These are phyloP conservation scores for Hirtodrosophila alboralis DNA, from an alignment of 2,888 invertebrate species.

Conservation along the genomic window DNA sequence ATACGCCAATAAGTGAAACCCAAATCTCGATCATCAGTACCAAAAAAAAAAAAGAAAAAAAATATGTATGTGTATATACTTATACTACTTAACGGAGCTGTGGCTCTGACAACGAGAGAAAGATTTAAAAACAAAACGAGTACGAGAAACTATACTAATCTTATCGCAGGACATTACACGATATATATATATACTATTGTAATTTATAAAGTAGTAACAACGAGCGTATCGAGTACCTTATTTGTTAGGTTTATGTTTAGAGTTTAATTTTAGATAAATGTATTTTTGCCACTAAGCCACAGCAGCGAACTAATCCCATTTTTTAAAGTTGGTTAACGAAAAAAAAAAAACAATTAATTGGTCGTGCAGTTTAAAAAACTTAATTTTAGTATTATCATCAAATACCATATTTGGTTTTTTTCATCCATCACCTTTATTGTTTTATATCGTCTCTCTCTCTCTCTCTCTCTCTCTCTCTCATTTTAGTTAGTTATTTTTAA, in stretches of 20 bases:
- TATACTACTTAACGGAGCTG: slow-evolving; percentile 14
- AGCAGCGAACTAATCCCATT: slow-evolving; percentile 31
- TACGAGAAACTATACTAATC: background rate
- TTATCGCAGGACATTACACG: slow-evolving; percentile 8
- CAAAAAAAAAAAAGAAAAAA: no score
- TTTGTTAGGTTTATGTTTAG: slow-evolving; percentile 58
- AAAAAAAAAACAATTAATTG: slow-evolving; percentile 25
- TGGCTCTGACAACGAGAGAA: slow-evolving; percentile 7
- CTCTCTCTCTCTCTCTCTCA: no score
- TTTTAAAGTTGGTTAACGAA: slow-evolving; percentile 19
- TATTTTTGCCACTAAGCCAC: slow-evolving; percentile 43
- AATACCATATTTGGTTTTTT: slow-evolving; percentile 50
- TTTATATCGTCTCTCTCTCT: slow-evolving; percentile 63
- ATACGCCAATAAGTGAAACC: slow-evolving; percentile 66
- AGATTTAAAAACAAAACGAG: slow-evolving; percentile 1
- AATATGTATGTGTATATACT: slow-evolving; percentile 47
- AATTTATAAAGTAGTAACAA: background rate
- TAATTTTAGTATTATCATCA: slow-evolving; percentile 41
- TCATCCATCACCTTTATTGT: slow-evolving; percentile 44
- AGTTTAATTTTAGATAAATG: slow-evolving; percentile 48
- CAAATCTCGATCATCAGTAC: slow-evolving; percentile 28
- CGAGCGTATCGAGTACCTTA: slow-evolving; percentile 19
- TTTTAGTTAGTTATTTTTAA: slow-evolving; percentile 66
- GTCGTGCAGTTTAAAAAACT: slow-evolving; percentile 50
- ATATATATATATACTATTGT: background rate